Evolutionary conservation across 2,113 vertebrate genomes (phyloP), one percentile per base, ranked within the genome.

Genomic region (Crocuta crocuta): DNA sequence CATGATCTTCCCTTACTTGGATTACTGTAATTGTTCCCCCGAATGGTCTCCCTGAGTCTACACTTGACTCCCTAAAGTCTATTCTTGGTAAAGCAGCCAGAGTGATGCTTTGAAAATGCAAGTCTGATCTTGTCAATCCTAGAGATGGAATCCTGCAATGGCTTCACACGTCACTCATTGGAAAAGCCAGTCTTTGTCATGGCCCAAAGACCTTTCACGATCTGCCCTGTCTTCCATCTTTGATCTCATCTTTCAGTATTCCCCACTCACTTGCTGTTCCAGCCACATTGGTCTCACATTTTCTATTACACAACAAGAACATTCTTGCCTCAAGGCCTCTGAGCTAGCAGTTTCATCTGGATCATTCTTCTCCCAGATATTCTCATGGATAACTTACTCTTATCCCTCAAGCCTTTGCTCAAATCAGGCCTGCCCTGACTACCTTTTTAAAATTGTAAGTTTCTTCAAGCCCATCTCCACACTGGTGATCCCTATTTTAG

Each of bases 51-150:
- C 39, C 70, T 50, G 68, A 79, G 86, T 55, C 76, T 35, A 87
- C 35, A 26, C 21, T 93, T 87, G 84, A 80, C 88, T 97, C 66
- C 35, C 33, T 94, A 90, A 94, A 86, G 31, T 90, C 66, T 94
- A 65, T 82, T 94, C 91, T 94, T n/a, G 55, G 71, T 80, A 89
- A 10, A 90, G 89, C 61, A 83, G 33, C 31, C 43, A 73, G 35
- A 83, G 53, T 31, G 21, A 87, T 68, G 15, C 28, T 88, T 76
- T 93, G 61, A 87, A 88, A 79, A 83, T n/a, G 39, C 61, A 82
- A 66, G 24, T 80, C n/a, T 84, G 33, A 61, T 83, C 85, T 58
- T 39, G 23, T 33, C 76, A 78, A 2, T 55, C 55, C 53, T 83
- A 83, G 63, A 91, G 33, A 15, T n/a, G 43, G 17, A 81, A 78